Evolutionary conservation across 2,888 invertebrate species (phyloP), one percentile per base, ranked within the genome.

Genomic region (Cryptocheilus praepositus): DNA sequence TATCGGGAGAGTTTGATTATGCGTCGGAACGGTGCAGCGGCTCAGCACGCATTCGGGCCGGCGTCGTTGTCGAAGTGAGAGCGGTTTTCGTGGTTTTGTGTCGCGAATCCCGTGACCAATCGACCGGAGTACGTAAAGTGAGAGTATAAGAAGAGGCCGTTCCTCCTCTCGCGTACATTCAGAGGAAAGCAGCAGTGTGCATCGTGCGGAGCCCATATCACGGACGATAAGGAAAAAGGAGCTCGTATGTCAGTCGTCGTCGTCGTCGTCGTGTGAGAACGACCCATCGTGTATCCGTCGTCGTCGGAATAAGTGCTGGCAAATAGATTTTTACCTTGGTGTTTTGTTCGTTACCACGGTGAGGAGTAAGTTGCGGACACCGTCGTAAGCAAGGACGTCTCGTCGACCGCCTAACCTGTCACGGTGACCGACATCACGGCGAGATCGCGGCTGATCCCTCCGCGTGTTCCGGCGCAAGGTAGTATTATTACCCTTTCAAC

Each of bases 381-480:
- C 13, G 43, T 53, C 49, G 45, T 16, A 57, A 21, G 25, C n/a
- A 18, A 52, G 28, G 19, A 55, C 49, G 46, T n/a, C 46, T 8
- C 51, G 43, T 65, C 44, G 19, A 68, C 67, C 68, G 71, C 59
- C 68, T 77, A 74, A 76, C 74, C 73, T 74, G 80, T 73, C 76
- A 78, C 74, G 75, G 71, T 81, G 80, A 81, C 73, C 81, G 73
- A 81, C 76, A 80, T 76, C 74, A 62, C 73, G 64, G 76, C 73
- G 74, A 80, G 72, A 79, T 80, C 77, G 77, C 68, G 78, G 73
- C 80, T 68, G 76, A 80, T 75, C 63, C 71, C 70, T 72, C 76
- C 74, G 80, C 77, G 80, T 81, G 74, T 75, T 78, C 73, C 80
- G 72, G 70, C 76, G 70, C 78, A 74, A 82, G 81, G 81, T 82